A percentile compares a stretch with the other conserved stretches of the same genome.
phyloP scores from a whole-genome alignment of 2,888 invertebrate species.

The Cantharis rustica region DNA sequence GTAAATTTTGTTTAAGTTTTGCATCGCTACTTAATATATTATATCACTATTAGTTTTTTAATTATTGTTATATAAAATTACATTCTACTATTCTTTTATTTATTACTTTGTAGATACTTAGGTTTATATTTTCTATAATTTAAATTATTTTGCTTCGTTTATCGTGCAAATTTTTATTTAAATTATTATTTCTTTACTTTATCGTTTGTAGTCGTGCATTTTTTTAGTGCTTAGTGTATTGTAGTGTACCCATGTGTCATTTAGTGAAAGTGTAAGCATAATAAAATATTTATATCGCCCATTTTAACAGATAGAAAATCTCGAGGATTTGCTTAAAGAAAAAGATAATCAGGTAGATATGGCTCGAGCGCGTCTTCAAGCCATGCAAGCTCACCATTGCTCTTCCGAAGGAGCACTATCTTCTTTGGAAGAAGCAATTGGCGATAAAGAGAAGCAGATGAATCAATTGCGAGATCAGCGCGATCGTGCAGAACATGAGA shows the following conservation, averaged over 20 bases:
- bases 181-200: neutral
- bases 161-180: conserved; percentile 1
- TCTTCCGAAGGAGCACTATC: conserved; percentile 91
- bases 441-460: conserved; percentile 97
- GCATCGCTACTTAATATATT: neutral
- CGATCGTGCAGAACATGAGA: conserved; percentile 93
- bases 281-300: conserved; percentile 2
- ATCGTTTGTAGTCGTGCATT: conserved; percentile 15
- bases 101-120: neutral
- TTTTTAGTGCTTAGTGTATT: conserved; percentile 25
- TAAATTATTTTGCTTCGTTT: conserved; percentile 2
- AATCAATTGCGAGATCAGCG: conserved; percentile 91
- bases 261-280: conserved; percentile 15
- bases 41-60: conserved; percentile 5
- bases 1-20: neutral
- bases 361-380: conserved; percentile 86
- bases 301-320: conserved; percentile 85
- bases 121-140: neutral
- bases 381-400: conserved; percentile 94
- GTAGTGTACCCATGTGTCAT: conserved; percentile 23
- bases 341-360: conserved; percentile 98
- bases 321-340: conserved; percentile 95
- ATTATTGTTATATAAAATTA: neutral
- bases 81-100: neutral
- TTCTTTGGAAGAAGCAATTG: conserved; percentile 92